Conservation (phyloP, 1,140 invertebrate species). For the Luehdorfia chinensis region DNA sequence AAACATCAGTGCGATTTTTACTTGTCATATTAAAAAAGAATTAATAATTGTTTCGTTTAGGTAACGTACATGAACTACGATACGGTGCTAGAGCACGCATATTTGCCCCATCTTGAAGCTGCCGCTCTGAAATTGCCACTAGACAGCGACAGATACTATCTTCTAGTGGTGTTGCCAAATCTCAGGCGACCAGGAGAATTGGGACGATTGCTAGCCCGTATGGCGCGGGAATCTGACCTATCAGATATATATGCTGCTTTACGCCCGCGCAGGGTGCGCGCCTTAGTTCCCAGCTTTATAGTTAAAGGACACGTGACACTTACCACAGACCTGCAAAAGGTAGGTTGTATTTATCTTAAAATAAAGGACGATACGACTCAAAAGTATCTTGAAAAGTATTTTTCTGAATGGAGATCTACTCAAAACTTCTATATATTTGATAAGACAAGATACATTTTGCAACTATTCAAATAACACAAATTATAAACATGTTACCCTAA, state of each 20-base stretch:
- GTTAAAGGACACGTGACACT: constrained; percentile 86
- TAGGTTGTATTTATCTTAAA: constrained; percentile 40
- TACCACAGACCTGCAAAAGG: constrained; percentile 86
- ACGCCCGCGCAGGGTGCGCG: constrained; percentile 82
- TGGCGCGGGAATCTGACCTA: constrained; percentile 76
- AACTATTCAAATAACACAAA: no score
- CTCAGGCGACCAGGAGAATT: constrained; percentile 67
- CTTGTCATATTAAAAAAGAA: no score
- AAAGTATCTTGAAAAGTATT: no score
- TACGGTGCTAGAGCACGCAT: constrained; percentile 85
- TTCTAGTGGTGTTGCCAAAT: constrained; percentile 79
- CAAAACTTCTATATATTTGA: no score
- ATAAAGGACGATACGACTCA: background rate
- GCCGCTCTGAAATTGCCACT: constrained; percentile 85
- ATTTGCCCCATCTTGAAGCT: constrained; percentile 83
- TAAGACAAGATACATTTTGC: no score
- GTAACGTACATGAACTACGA: constrained; percentile 83
- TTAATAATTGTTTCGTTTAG: no score
- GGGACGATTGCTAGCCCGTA: constrained; percentile 51
- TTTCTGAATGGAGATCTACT: no score
- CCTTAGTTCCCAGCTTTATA: constrained; percentile 86
- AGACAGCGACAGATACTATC: constrained; percentile 82
- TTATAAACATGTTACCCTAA: no score
- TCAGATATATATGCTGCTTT: constrained; percentile 82
- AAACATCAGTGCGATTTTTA: background rate